These are phyloP conservation scores for Dryoscopus gambensis DNA, from an alignment of 2,113 vertebrate genomes.

Conservation along the genomic window DNA sequence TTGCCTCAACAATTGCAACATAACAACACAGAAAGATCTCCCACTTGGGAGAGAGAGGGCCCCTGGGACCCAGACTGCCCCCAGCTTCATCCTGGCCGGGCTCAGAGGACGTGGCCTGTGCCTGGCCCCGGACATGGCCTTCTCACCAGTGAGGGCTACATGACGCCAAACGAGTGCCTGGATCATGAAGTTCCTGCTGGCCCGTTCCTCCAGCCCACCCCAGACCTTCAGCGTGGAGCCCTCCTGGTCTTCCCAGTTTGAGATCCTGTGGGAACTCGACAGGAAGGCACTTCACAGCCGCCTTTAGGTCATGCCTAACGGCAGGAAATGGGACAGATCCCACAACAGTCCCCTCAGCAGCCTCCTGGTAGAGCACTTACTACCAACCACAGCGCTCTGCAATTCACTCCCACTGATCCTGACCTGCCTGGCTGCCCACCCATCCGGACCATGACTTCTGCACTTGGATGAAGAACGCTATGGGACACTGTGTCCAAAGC, in stretches of 20 bases:
- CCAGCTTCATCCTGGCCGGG: accelerated
- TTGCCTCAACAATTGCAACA: background rate
- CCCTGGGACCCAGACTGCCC: background rate
- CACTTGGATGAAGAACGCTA: accelerated
- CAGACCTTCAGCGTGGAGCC: background rate
- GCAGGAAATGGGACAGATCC: background rate
- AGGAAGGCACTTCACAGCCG: background rate
- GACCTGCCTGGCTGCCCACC: background rate
- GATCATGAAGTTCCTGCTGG: background rate
- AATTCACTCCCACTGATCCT: background rate
- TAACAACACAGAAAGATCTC: background rate
- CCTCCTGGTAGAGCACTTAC: background rate
- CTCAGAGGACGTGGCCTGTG: background rate
- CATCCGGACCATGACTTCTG: background rate
- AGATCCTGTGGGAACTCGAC: background rate
- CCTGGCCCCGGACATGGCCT: accelerated
- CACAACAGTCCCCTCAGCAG: background rate
- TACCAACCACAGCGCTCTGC: background rate
- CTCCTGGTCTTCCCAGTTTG: background rate
- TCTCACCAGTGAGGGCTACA: accelerated
- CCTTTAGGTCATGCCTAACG: background rate
- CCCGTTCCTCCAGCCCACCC: background rate
- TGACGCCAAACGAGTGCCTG: background rate
- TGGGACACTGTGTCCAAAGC: background rate
- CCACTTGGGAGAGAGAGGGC: background rate